These are phyloP conservation scores for Mesorhabditis spiculigera DNA, from an alignment of 2,888 invertebrate species.

Conservation along the genomic window DNA sequence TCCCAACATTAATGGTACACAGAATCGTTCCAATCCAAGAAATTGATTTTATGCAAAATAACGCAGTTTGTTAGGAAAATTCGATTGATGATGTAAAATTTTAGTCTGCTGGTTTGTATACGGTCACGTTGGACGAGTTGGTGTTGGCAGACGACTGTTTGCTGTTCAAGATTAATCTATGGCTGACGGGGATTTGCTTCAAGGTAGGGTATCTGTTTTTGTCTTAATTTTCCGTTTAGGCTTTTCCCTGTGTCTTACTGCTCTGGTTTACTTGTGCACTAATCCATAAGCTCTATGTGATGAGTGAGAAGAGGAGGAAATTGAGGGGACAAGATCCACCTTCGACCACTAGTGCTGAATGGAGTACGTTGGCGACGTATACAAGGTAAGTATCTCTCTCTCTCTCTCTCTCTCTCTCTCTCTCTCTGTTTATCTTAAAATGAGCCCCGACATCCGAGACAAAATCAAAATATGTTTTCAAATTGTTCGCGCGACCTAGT, in stretches of 20 bases:
- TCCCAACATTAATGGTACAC: conserved; percentile 55
- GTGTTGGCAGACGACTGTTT: conserved; percentile 41
- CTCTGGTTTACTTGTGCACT: conserved; percentile 44
- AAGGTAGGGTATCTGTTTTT: conserved; percentile 28
- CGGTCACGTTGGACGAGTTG: conserved; percentile 31
- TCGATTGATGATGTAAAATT: conserved; percentile 1
- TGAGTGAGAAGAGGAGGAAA: conserved; percentile 36
- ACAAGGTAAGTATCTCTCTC: background rate
- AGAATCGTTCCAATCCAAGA: conserved; percentile 43
- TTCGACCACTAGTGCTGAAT: conserved; percentile 5
- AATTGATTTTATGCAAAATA: conserved; percentile 19
- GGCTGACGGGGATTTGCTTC: conserved; percentile 56
- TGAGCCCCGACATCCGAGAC: no score
- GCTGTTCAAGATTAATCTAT: conserved; percentile 52
- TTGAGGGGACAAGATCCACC: conserved; percentile 25
- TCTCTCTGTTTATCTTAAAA: no score
- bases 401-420: no score
- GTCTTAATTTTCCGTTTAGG: conserved; percentile 19
- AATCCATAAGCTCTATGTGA: conserved; percentile 40
- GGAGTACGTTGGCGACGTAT: background rate
- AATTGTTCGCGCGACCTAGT: no score
- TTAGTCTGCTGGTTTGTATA: conserved; percentile 32
- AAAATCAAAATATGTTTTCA: no score
- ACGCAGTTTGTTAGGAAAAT: background rate
- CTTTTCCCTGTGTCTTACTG: conserved; percentile 39